These are phyloP conservation scores for Sigmodon hispidus DNA, from an alignment of 2,113 vertebrate species.

Conservation along the genomic window DNA sequence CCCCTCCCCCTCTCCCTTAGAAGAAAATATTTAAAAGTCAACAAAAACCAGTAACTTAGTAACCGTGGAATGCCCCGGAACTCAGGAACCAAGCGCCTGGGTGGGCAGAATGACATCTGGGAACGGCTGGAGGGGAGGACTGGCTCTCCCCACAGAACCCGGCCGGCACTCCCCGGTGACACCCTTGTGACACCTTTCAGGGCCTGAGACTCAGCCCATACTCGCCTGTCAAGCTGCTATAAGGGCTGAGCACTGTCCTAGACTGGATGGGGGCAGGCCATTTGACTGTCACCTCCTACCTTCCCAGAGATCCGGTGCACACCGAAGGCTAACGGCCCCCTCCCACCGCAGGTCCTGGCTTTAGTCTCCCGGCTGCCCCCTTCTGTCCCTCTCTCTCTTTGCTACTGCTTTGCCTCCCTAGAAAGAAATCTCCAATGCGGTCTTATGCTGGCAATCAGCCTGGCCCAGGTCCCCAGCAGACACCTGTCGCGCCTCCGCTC, in stretches of 20 bases:
- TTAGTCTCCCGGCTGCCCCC: background rate
- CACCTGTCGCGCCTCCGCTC: background rate
- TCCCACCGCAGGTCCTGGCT: background rate
- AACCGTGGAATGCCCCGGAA: constrained; percentile 77
- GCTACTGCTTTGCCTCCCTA: background rate
- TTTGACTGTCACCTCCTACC: background rate
- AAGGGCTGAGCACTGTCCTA: background rate
- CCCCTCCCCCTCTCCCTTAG: constrained; percentile 68
- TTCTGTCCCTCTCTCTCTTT: background rate
- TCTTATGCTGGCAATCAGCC: background rate
- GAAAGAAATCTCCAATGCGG: background rate
- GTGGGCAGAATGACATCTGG: constrained; percentile 76
- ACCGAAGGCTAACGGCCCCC: background rate
- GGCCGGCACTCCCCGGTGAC: constrained; percentile 6
- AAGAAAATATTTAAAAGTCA: constrained; percentile 76
- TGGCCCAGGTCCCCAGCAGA: background rate
- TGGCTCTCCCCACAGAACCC: constrained; percentile 63
- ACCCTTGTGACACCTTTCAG: background rate
- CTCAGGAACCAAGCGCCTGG: constrained; percentile 70
- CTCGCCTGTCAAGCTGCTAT: background rate
- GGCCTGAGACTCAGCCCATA: constrained; percentile 60
- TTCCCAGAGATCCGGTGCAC: background rate
- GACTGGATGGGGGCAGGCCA: background rate
- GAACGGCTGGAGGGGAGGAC: constrained; percentile 55
- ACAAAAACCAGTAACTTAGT: constrained; percentile 81